Evolutionary conservation across 92 coral and sea anemone genomes (phyloP).

Genomic region (Zoanthus solanderi): DNA sequence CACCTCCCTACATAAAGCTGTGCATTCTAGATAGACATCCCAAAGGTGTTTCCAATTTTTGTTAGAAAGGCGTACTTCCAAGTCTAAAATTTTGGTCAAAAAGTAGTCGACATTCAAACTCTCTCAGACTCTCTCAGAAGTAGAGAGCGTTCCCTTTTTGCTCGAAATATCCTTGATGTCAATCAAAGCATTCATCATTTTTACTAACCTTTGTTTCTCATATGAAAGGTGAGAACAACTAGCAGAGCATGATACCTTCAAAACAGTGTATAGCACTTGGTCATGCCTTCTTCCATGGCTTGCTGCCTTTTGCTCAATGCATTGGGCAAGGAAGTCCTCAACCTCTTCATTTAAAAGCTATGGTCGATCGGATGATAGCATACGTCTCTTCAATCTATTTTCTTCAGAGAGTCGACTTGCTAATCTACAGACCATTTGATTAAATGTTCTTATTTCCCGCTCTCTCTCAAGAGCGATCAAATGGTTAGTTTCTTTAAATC

Average conservation of each 20-base stretch:
- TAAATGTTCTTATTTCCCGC: conserved; percentile 44
- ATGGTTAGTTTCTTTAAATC: conserved; percentile 50
- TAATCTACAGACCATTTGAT: conserved; percentile 60
- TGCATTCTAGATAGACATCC: conserved; percentile 58
- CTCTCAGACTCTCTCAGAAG: conserved; percentile 34
- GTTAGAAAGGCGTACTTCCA: conserved; percentile 57
- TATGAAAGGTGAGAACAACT: conserved; percentile 50
- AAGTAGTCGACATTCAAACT: conserved; percentile 60
- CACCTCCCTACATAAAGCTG: conserved; percentile 54
- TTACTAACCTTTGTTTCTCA: conserved; percentile 61
- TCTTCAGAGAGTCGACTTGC: conserved; percentile 48
- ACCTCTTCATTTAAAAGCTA: conserved; percentile 43
- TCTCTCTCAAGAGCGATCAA: conserved; percentile 43
- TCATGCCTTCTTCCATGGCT: conserved; percentile 40
- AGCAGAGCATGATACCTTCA: conserved; percentile 50
- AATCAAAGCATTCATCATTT: conserved; percentile 48
- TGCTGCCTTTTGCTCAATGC: conserved; percentile 53
- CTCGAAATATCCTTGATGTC: conserved; percentile 38
- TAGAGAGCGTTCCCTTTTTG: conserved; percentile 46
- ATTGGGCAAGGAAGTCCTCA: conserved; percentile 51
- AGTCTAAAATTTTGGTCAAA: conserved; percentile 64
- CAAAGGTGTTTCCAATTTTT: conserved; percentile 48
- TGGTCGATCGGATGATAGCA: conserved; percentile 47
- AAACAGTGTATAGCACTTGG: conserved; percentile 39
- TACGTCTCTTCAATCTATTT: conserved; percentile 49